These are phyloP conservation scores for Carpatolechia fugitivella DNA, from an alignment of 2,888 invertebrate species.

Conservation along the genomic window DNA sequence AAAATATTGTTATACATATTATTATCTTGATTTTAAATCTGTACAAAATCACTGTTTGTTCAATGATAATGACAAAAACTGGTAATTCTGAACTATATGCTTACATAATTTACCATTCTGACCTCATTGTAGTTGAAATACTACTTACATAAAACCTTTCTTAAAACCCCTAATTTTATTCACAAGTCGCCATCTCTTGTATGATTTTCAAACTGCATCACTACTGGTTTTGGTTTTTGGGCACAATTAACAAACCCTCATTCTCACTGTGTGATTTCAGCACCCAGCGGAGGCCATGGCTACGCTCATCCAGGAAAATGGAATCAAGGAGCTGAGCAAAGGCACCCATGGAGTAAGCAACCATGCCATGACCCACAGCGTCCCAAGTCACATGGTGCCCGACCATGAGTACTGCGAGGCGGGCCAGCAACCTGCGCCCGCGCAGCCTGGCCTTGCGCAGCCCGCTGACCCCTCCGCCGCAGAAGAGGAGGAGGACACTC, in stretches of 20 bases:
- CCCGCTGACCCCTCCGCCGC: constrained; percentile 43
- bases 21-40: background rate
- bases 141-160: background rate
- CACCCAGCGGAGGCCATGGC: constrained; percentile 81
- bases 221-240: background rate
- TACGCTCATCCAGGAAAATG: constrained; percentile 91
- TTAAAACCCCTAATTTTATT: background rate
- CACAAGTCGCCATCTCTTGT: background rate
- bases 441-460: constrained; percentile 37
- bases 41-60: background rate
- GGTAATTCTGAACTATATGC: background rate
- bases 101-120: background rate
- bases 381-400: constrained; percentile 73
- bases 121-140: background rate
- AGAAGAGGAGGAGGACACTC: constrained; percentile 81
- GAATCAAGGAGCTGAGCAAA: constrained; percentile 86
- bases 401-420: constrained; percentile 74
- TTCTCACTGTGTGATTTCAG: constrained; percentile 44
- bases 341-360: constrained; percentile 72
- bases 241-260: background rate
- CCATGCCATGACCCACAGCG: constrained; percentile 65
- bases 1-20: background rate
- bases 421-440: constrained; percentile 43
- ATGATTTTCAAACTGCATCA: background rate
- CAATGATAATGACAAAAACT: background rate